Evolutionary conservation across 2,113 vertebrate genomes (phyloP).

Genomic region (Periophthalmus modestus): DNA sequence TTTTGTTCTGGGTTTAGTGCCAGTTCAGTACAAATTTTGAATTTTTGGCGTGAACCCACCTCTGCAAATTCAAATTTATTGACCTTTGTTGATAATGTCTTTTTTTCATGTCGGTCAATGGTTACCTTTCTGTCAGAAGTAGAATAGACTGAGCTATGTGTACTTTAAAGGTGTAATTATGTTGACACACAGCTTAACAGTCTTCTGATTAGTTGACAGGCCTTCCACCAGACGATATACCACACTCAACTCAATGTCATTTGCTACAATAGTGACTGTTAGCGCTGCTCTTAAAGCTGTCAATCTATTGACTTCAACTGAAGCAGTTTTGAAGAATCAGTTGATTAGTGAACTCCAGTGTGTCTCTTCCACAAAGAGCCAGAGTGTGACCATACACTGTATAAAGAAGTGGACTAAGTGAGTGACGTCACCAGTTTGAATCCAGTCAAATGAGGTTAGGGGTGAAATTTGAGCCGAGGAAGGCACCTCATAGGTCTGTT

Average conservation of each 20-base stretch:
- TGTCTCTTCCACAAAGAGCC: no score
- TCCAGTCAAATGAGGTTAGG: no score
- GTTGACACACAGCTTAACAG: background rate
- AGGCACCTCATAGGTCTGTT: no score
- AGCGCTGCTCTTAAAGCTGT: background rate
- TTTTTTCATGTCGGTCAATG: background rate
- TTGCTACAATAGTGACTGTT: background rate
- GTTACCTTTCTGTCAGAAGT: background rate
- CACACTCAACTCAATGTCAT: background rate
- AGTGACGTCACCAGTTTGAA: no score
- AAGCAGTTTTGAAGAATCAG: background rate
- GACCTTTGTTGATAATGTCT: background rate
- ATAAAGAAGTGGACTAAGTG: no score
- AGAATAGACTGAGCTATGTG: background rate
- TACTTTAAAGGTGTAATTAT: background rate
- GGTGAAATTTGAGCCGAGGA: no score
- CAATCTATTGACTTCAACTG: background rate
- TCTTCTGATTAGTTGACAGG: background rate
- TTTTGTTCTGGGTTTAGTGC: background rate
- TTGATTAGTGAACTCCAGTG: background rate
- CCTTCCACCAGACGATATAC: background rate
- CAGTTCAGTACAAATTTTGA: background rate
- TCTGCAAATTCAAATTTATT: background rate
- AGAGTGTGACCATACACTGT: no score
- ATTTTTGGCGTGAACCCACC: background rate